phyloP scores from a whole-genome alignment of 2,888 invertebrate genomes.

The Stenchaetothrips biformis region DNA sequence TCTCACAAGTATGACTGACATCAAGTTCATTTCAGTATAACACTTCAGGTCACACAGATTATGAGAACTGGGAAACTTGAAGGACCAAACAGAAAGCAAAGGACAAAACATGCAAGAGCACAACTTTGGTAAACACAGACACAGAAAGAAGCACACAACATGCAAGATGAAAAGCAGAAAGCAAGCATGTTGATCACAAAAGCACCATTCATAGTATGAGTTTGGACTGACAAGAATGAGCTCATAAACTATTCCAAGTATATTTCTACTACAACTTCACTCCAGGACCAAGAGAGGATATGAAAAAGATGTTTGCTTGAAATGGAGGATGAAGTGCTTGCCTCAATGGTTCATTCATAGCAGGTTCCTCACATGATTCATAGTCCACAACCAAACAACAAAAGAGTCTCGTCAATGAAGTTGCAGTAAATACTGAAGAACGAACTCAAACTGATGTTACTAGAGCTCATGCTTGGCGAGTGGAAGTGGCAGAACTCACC shows the following conservation, averaged over 20 bases:
- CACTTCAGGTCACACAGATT: slow-evolving; percentile 10
- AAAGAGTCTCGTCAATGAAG: neutral
- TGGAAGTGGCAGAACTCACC: slow-evolving; percentile 40
- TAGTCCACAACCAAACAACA: neutral
- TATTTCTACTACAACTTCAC: neutral
- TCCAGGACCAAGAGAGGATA: neutral
- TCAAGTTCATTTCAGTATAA: neutral
- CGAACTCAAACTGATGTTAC: neutral
- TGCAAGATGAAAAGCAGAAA: neutral
- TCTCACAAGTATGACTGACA: neutral
- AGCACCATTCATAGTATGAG: neutral
- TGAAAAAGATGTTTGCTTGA: neutral
- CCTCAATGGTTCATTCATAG: neutral
- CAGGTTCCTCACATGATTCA: too few species aligned
- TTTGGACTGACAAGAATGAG: neutral
- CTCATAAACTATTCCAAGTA: neutral
- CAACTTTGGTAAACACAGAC: neutral
- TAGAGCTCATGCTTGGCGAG: slow-evolving; percentile 5
- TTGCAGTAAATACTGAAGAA: neutral
- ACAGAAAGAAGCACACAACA: neutral
- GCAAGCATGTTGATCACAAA: neutral
- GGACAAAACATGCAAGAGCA: slow-evolving; percentile 4
- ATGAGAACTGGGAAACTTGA: slow-evolving; percentile 2
- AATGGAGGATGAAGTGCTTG: neutral
- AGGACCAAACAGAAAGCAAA: neutral